phyloP scores from a whole-genome alignment of 2,888 invertebrate genomes.

The Cactoblastis cactorum region DNA sequence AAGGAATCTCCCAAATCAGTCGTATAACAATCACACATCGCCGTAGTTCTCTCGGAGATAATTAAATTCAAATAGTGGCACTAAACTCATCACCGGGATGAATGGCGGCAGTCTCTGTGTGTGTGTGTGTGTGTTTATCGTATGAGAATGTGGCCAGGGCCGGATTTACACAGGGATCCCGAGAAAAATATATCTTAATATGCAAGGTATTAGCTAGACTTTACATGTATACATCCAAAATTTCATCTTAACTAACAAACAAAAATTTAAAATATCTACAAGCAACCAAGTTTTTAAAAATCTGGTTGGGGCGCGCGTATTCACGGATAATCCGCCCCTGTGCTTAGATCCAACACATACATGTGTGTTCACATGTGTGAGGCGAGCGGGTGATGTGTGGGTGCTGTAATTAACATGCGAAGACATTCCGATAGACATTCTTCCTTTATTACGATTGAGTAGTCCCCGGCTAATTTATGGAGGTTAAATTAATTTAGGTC shows the following conservation, averaged over 20 bases:
- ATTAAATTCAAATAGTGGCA: conserved; percentile 7
- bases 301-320: no score
- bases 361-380: background rate
- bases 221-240: no score
- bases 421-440: conserved; percentile 7
- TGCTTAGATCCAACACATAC: background rate
- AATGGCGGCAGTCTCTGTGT: background rate
- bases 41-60: background rate
- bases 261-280: no score
- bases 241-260: no score
- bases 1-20: background rate
- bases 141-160: background rate
- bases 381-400: background rate
- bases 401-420: background rate
- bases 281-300: no score
- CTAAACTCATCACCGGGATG: conserved; percentile 6
- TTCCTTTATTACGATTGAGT: conserved; percentile 7
- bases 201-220: no score
- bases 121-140: background rate
- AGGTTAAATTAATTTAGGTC: background rate
- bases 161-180: no score
- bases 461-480: conserved; percentile 2
- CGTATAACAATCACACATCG: background rate
- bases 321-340: no score
- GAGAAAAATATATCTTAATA: no score